Conservation (phyloP, 2,797 vertebrate species). For the Tamandua tetradactyla region DNA sequence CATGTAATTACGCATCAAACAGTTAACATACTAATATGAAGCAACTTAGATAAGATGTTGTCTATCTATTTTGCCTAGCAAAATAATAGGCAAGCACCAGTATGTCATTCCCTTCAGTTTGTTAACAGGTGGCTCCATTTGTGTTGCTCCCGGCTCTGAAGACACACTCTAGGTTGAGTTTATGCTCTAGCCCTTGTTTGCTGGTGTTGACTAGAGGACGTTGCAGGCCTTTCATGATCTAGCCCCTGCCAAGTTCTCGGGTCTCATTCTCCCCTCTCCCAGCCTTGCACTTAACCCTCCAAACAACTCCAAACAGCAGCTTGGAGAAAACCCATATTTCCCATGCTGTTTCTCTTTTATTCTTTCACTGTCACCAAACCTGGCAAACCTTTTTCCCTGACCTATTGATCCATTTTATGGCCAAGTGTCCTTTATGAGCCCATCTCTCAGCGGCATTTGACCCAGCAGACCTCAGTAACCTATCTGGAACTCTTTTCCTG, state of each 20-base stretch:
- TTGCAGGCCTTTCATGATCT: neutral
- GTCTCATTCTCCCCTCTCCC: neutral
- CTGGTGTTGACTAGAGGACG: neutral
- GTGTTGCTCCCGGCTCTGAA: neutral
- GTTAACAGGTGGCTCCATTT: neutral
- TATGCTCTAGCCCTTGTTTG: neutral
- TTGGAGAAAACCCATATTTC: neutral
- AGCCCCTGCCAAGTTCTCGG: neutral
- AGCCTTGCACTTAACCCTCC: neutral
- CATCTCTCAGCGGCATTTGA: neutral
- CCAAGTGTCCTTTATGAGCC: neutral
- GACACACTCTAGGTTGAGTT: neutral
- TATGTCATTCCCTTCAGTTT: neutral
- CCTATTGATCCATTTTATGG: neutral
- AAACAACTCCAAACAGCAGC: neutral
- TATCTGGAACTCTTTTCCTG: neutral
- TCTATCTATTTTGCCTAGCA: neutral
- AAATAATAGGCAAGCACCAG: neutral
- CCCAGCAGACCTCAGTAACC: neutral
- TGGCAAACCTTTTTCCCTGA: neutral
- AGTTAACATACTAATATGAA: neutral
- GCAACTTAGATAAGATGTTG: neutral
- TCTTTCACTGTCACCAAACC: neutral
- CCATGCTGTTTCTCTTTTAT: neutral
- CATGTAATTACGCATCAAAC: neutral